phyloP scores from a whole-genome alignment of 2,797 vertebrate genomes.

The Basileuterus tristriatus region DNA sequence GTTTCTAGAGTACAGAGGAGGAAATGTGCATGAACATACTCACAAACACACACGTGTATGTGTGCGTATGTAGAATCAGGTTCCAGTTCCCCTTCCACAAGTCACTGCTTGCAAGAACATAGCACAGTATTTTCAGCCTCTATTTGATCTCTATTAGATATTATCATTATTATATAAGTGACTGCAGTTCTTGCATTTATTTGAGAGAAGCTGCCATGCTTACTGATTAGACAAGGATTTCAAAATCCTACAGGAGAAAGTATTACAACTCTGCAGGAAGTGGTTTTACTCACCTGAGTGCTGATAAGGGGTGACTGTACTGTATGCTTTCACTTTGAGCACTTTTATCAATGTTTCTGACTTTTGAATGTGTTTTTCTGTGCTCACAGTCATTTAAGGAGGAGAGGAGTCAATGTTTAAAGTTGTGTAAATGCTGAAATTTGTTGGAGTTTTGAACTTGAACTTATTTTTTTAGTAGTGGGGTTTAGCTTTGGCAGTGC shows the following conservation, averaged over 20 bases:
- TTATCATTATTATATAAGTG: not conserved
- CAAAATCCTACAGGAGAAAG: not conserved
- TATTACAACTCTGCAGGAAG: not conserved
- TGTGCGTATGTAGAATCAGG: not conserved
- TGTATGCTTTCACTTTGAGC: not conserved
- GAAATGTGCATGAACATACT: not conserved
- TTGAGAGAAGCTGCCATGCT: not conserved
- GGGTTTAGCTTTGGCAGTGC: not conserved
- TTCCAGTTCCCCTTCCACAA: not conserved
- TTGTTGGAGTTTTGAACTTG: not conserved
- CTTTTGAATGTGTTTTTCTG: not conserved
- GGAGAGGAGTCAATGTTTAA: not conserved
- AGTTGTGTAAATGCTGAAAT: not conserved
- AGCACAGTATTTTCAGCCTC: not conserved
- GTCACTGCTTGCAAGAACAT: not conserved
- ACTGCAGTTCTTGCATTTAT: not conserved
- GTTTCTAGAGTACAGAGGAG: not conserved
- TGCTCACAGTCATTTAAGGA: not conserved
- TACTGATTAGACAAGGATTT: not conserved
- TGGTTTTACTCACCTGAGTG: not conserved
- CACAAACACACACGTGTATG: accelerated
- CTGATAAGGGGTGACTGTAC: not conserved
- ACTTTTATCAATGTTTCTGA: not conserved
- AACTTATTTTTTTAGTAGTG: not conserved
- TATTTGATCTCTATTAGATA: not conserved